Evolutionary conservation across 2,888 invertebrate species (phyloP).

Genomic region (Serripes groenlandicus): DNA sequence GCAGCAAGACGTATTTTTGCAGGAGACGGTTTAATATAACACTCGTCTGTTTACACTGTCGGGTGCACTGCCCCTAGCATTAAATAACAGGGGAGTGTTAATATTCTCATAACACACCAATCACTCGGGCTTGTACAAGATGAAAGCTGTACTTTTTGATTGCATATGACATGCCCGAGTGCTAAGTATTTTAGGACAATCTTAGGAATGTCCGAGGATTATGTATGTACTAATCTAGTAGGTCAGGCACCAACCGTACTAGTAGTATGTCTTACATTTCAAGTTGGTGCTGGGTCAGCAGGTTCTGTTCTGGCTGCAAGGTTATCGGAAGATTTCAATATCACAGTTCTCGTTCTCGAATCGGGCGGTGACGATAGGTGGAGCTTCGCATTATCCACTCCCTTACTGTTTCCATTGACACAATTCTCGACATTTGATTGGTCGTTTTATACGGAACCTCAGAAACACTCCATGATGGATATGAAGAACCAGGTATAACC

Average conservation of each 20-base stretch:
- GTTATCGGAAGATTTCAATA: not conserved
- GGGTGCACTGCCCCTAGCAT: too few species aligned
- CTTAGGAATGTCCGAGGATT: too few species aligned
- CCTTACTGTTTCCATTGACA: not conserved
- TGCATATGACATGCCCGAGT: not conserved
- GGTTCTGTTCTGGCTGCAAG: conserved; percentile 11
- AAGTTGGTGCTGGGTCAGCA: conserved; percentile 10
- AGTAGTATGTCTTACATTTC: too few species aligned
- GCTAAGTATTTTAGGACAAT: not conserved
- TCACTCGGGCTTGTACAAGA: not conserved
- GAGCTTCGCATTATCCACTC: not conserved
- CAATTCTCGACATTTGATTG: conserved; percentile 5
- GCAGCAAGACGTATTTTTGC: too few species aligned
- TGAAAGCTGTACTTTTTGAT: not conserved
- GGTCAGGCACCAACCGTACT: not conserved
- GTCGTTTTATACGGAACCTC: conserved; percentile 16
- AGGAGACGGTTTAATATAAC: too few species aligned
- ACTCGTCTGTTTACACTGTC: too few species aligned
- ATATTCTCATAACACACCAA: not conserved
- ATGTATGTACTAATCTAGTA: too few species aligned
- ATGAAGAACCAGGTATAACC: not conserved
- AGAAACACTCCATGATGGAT: conserved; percentile 5
- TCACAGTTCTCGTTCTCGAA: conserved; percentile 8
- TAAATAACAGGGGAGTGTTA: too few species aligned
- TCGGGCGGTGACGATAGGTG: not conserved